Evolutionary conservation across 2,888 invertebrate genomes (phyloP).

Genomic region (Acholoe squamosa): DNA sequence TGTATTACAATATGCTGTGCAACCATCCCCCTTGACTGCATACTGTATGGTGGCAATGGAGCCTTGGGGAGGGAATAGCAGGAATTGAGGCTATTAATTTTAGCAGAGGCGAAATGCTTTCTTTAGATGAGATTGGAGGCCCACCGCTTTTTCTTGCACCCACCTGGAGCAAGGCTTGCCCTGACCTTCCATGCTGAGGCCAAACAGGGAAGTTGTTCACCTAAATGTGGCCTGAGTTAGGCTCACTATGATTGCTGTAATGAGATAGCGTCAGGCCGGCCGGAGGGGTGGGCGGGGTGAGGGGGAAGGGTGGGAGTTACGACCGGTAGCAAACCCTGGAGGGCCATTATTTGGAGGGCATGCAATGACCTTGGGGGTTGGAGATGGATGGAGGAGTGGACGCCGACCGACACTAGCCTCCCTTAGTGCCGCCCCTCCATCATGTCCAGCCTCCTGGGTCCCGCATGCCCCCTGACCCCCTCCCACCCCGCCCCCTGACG

Average conservation of each 20-base stretch:
- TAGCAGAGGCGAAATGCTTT: too few relatives aligned
- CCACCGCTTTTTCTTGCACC: too few relatives aligned
- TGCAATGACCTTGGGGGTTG: slow-evolving; percentile 4
- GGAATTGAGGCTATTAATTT: too few relatives aligned
- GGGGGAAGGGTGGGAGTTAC: slow-evolving; percentile 2
- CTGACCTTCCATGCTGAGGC: too few relatives aligned
- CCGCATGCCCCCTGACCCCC: neutral
- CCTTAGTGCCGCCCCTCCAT: slow-evolving; percentile 16
- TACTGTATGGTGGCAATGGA: too few relatives aligned
- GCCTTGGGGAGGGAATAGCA: too few relatives aligned
- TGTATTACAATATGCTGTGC: too few relatives aligned
- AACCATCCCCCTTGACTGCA: too few relatives aligned
- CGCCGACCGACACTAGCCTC: neutral
- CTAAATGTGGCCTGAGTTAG: neutral
- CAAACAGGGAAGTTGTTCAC: too few relatives aligned
- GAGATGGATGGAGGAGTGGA: slow-evolving; percentile 49
- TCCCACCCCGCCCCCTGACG: slow-evolving; percentile 34
- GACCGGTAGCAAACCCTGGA: slow-evolving; percentile 26
- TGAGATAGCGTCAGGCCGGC: neutral
- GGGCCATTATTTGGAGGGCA: slow-evolving; percentile 38
- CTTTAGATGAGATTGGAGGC: too few relatives aligned
- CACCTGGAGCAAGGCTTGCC: too few relatives aligned
- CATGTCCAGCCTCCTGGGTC: neutral
- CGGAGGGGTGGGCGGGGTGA: neutral
- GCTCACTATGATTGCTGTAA: neutral